These are phyloP conservation scores for Rugalucina vietnamica DNA, from an alignment of 2,888 invertebrate genomes.

Conservation along the genomic window DNA sequence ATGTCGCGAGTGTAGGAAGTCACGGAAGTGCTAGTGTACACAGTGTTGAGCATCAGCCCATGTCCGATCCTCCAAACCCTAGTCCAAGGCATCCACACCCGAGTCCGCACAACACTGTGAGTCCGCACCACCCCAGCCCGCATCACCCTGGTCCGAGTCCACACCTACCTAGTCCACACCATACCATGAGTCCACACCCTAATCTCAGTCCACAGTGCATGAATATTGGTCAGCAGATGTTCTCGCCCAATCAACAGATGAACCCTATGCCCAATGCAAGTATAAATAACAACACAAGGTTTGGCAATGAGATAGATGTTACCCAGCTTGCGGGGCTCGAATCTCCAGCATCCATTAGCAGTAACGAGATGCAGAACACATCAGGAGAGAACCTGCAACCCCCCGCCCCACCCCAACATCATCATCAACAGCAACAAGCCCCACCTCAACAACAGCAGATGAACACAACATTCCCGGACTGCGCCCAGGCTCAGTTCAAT, in stretches of 20 bases:
- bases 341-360: constrained; percentile 93
- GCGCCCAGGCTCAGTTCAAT: constrained; percentile 74
- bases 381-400: constrained; percentile 86
- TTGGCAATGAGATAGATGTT: constrained; percentile 89
- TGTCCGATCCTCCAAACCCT: constrained; percentile 52
- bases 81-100: constrained; percentile 62
- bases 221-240: constrained; percentile 49
- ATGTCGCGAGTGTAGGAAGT: constrained; percentile 59
- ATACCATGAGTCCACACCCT: constrained; percentile 58
- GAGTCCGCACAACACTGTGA: constrained; percentile 62
- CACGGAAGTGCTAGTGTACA: constrained; percentile 56
- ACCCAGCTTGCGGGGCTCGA: constrained; percentile 92
- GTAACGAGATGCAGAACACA: constrained; percentile 90
- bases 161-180: constrained; percentile 60
- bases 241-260: constrained; percentile 57
- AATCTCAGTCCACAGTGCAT: constrained; percentile 61
- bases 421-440: constrained; percentile 32
- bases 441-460: constrained; percentile 43
- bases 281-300: constrained; percentile 62
- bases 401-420: constrained; percentile 64
- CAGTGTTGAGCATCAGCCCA: constrained; percentile 64
- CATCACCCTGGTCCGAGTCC: constrained; percentile 66
- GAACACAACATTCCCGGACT: constrained; percentile 79
- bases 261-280: constrained; percentile 60
- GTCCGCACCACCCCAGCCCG: constrained; percentile 60